Conservation (phyloP, 2,797 vertebrate genomes). For the Acanthurus tractus region DNA sequence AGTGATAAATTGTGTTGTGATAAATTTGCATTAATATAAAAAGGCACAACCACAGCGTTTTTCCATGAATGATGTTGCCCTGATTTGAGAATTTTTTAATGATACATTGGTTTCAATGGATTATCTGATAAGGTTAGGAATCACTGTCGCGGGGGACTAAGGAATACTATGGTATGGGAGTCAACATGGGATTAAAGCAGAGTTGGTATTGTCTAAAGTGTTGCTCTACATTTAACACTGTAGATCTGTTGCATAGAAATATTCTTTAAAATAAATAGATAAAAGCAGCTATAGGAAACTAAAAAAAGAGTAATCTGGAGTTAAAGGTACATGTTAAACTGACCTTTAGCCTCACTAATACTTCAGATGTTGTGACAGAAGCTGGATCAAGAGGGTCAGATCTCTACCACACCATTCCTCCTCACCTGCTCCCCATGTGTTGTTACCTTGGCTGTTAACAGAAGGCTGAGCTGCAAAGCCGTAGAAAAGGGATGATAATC, state of each 20-base stretch:
- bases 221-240: background rate
- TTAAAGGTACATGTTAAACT: slow-evolving; percentile 27
- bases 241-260: background rate
- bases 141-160: slow-evolving; percentile 13
- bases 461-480: slow-evolving; percentile 35
- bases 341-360: slow-evolving; percentile 13
- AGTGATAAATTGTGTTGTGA: background rate
- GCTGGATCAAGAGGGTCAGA: slow-evolving; percentile 8
- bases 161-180: background rate
- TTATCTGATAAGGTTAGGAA: slow-evolving; percentile 15
- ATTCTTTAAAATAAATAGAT: background rate
- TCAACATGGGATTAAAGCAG: background rate
- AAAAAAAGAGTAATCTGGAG: slow-evolving; percentile 6
- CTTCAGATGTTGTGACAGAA: background rate
- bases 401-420: slow-evolving; percentile 3
- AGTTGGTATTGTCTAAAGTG: background rate
- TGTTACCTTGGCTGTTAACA: slow-evolving; percentile 35
- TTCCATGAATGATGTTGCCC: background rate
- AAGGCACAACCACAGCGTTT: background rate
- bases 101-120: background rate
- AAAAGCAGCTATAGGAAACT: background rate
- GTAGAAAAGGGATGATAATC: background rate
- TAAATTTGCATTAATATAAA: background rate
- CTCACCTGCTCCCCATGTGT: slow-evolving; percentile 16
- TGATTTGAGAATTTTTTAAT: background rate